phyloP scores from a whole-genome alignment of 1,140 invertebrate genomes.

The Camponotus pennsylvanicus region DNA sequence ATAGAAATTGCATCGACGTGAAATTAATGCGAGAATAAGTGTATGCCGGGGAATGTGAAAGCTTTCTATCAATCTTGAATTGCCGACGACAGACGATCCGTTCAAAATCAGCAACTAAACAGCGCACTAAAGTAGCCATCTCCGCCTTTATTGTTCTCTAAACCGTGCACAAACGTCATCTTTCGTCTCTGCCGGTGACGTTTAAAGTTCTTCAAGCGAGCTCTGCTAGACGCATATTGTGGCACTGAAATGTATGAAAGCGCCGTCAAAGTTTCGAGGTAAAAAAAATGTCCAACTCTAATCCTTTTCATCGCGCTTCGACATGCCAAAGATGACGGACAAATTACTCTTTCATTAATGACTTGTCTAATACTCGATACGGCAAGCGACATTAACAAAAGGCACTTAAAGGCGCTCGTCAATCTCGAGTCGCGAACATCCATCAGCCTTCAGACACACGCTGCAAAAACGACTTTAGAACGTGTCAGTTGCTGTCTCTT shows the following conservation, averaged over 20 bases:
- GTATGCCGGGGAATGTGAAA: slow-evolving; percentile 23
- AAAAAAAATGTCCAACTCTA: neutral
- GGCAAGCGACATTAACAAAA: slow-evolving; percentile 50
- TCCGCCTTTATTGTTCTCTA: slow-evolving; percentile 29
- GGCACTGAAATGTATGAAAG: slow-evolving; percentile 19
- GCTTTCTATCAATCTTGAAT: slow-evolving; percentile 60
- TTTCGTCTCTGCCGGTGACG: slow-evolving; percentile 47
- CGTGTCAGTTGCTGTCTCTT: slow-evolving; percentile 21
- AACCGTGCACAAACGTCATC: slow-evolving; percentile 43
- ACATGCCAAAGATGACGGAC: slow-evolving; percentile 45
- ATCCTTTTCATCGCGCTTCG: slow-evolving; percentile 23
- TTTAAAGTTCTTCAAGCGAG: slow-evolving; percentile 35
- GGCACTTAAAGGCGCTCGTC: slow-evolving; percentile 55
- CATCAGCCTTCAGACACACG: slow-evolving; percentile 54
- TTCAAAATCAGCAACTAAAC: slow-evolving; percentile 17
- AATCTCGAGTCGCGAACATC: slow-evolving; percentile 57
- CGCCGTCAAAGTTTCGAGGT: slow-evolving; percentile 20
- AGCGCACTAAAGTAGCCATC: slow-evolving; percentile 49
- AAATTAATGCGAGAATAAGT: slow-evolving; percentile 45
- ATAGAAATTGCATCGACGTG: neutral
- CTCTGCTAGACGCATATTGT: slow-evolving; percentile 33
- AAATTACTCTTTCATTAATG: slow-evolving; percentile 48
- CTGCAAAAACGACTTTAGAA: slow-evolving; percentile 26
- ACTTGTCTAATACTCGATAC: slow-evolving; percentile 41
- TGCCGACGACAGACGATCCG: slow-evolving; percentile 59